These are phyloP conservation scores for Acromyrmex charruanus DNA, from an alignment of 1,140 invertebrate species.

Conservation along the genomic window DNA sequence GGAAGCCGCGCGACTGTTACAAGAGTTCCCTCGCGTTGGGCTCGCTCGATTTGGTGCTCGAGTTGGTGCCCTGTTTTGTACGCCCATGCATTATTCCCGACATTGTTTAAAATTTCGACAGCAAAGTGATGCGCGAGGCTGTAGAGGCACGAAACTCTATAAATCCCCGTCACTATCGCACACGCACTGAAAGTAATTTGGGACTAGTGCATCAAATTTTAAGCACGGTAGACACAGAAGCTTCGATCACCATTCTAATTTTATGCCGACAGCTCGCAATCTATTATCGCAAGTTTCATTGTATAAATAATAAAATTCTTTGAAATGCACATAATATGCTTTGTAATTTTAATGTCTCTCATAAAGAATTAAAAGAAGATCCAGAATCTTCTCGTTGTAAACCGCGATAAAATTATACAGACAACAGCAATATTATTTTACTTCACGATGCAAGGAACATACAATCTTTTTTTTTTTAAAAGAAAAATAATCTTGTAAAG, in stretches of 20 bases:
- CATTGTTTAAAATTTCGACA: slow-evolving; percentile 39
- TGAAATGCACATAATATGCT: background rate
- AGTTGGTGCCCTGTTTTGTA: too few species aligned
- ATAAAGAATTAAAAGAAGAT: background rate
- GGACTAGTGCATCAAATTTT: slow-evolving; percentile 39
- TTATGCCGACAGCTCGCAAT: background rate
- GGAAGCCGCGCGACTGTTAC: slow-evolving; percentile 49
- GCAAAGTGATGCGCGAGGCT: background rate
- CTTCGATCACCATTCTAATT: slow-evolving; percentile 6
- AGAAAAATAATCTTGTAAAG: slow-evolving; percentile 21
- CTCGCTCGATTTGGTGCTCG: background rate
- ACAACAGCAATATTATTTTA: background rate
- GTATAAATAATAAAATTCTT: background rate
- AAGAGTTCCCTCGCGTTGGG: slow-evolving; percentile 25
- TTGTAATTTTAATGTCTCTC: background rate
- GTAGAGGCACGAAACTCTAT: background rate
- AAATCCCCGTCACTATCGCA: slow-evolving; percentile 12
- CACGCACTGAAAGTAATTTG: slow-evolving; percentile 22
- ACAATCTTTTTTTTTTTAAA: background rate
- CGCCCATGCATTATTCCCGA: slow-evolving; percentile 34
- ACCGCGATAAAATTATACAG: background rate
- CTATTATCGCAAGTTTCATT: background rate
- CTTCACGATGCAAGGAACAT: background rate
- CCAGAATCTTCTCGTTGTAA: background rate
- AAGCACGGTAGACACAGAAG: background rate